A percentile compares a stretch with the other conserved stretches of the same genome.
These are phyloP conservation scores for Melanogrammus aeglefinus DNA, from an alignment of 2,797 vertebrate species.

Conservation along the genomic window DNA sequence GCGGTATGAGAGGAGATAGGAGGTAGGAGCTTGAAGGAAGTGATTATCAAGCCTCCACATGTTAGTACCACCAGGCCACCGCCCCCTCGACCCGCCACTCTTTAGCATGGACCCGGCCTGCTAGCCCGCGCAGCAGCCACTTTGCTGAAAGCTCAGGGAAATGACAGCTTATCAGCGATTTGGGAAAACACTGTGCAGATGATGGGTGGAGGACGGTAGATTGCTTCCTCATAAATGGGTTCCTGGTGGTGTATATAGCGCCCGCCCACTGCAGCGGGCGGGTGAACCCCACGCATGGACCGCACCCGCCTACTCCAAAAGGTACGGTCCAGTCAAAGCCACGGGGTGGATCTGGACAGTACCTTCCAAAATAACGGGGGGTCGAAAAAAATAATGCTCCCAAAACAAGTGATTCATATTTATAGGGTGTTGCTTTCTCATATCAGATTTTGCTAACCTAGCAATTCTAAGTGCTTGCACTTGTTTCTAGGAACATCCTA, in stretches of 20 bases:
- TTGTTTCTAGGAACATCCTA: too few species aligned
- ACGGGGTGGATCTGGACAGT: background rate
- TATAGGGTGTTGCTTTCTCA: background rate
- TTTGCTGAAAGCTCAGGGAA: background rate
- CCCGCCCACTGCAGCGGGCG: too few species aligned
- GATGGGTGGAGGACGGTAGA: background rate
- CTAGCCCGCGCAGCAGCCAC: background rate
- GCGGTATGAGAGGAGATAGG: background rate
- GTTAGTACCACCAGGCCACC: background rate
- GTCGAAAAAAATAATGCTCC: background rate
- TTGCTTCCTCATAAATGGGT: background rate
- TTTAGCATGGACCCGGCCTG: background rate
- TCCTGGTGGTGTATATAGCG: background rate
- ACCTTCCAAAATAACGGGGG: too few species aligned
- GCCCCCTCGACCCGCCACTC: background rate
- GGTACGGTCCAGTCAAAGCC: background rate
- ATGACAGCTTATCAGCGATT: background rate
- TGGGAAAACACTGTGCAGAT: background rate
- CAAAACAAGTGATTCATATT: background rate
- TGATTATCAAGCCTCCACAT: background rate
- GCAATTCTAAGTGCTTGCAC: too few species aligned
- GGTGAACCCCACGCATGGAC: background rate
- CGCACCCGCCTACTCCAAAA: background rate
- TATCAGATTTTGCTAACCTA: background rate
- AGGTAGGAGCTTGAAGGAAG: background rate